Evolutionary conservation across 1,140 invertebrate species (phyloP).

Genomic region (Oscheius sp.): DNA sequence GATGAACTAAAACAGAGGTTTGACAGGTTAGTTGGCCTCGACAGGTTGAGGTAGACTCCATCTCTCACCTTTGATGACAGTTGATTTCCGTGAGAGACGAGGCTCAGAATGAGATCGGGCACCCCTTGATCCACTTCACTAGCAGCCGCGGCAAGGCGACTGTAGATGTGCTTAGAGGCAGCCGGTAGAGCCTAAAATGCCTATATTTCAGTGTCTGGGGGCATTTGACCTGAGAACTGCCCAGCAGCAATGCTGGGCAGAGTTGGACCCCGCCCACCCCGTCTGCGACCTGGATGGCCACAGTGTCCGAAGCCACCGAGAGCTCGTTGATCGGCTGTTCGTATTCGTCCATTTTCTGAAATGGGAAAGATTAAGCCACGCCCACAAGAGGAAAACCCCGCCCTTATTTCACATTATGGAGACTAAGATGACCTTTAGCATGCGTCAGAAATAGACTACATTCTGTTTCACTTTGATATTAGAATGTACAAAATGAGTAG

Average conservation of each 20-base stretch:
- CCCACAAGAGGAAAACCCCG: too few relatives aligned
- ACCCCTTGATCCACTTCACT: slow-evolving; percentile 51
- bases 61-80: slow-evolving; percentile 44
- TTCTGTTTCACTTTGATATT: too few relatives aligned
- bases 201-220: too few relatives aligned
- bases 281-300: neutral
- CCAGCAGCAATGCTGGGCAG: slow-evolving; percentile 22
- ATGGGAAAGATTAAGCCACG: too few relatives aligned
- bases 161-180: slow-evolving; percentile 39
- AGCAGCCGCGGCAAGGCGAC: slow-evolving; percentile 41
- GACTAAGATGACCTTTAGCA: too few relatives aligned
- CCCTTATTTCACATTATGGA: too few relatives aligned
- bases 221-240: slow-evolving; percentile 16
- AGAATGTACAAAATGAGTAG: too few relatives aligned
- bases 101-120: slow-evolving; percentile 50
- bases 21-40: too few relatives aligned
- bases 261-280: slow-evolving; percentile 15
- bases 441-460: too few relatives aligned
- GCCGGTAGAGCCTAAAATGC: slow-evolving; percentile 21
- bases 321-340: neutral
- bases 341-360: neutral
- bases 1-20: too few relatives aligned
- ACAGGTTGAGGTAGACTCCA: slow-evolving; percentile 22
- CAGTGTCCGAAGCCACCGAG: neutral
- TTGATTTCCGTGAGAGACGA: slow-evolving; percentile 53